Conservation (phyloP, 2,113 vertebrate genomes). For the Benitochromis conjunctus region DNA sequence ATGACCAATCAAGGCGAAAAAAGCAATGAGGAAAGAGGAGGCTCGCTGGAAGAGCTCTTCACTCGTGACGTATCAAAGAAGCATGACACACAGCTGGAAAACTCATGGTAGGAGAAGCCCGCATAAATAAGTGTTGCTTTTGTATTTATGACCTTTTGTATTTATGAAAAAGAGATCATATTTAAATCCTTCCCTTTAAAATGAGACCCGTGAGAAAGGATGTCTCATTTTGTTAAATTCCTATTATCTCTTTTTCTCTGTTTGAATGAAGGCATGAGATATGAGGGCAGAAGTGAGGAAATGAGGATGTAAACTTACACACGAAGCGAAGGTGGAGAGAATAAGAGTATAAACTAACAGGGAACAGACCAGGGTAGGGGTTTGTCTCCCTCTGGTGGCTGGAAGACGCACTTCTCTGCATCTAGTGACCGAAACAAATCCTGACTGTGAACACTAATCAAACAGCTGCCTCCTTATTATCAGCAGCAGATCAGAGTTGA, state of each 20-base stretch:
- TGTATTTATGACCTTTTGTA: neutral
- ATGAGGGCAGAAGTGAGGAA: neutral
- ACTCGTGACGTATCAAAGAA: neutral
- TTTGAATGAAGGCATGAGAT: neutral
- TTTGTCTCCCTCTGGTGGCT: constrained; percentile 46
- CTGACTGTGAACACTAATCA: neutral
- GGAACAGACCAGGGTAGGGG: neutral
- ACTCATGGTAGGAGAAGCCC: neutral
- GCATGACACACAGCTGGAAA: neutral
- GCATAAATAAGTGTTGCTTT: neutral
- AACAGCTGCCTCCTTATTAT: neutral
- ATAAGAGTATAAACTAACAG: neutral
- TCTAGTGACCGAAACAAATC: neutral
- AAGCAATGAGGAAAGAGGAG: neutral
- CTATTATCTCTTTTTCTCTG: neutral
- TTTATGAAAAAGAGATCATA: neutral
- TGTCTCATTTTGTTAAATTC: neutral
- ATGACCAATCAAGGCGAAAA: neutral
- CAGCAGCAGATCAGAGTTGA: neutral
- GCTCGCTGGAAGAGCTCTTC: neutral
- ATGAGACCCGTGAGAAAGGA: neutral
- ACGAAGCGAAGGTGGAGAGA: neutral
- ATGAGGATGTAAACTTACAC: neutral
- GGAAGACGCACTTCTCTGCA: neutral
- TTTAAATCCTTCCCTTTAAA: neutral